Conservation (phyloP, 2,797 vertebrate species). For the Garrulus glandarius region DNA sequence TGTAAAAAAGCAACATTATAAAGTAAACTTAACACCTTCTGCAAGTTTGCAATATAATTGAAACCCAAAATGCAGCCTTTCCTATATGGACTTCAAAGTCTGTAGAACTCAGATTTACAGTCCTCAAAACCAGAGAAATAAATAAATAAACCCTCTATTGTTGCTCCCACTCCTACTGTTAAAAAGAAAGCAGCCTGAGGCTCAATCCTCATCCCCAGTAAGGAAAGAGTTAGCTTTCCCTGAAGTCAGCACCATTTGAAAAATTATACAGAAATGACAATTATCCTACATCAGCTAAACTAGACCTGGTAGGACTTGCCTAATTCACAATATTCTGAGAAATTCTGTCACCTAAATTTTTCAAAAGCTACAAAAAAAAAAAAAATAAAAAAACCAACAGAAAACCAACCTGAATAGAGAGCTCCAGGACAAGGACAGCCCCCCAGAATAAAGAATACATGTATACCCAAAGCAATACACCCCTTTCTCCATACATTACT, state of each 20-base stretch:
- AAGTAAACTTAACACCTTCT: not conserved
- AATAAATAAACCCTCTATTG: not conserved
- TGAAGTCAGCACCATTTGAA: not conserved
- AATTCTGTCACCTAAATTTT: not conserved
- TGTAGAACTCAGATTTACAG: not conserved
- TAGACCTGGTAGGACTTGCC: not conserved
- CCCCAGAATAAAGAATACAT: not conserved
- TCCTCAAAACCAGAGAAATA: not conserved
- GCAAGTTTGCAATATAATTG: not conserved
- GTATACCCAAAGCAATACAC: not conserved
- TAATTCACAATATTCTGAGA: not conserved
- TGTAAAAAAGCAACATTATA: conserved; percentile 53
- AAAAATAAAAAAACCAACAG: not conserved
- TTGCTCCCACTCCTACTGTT: not conserved
- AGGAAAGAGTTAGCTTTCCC: not conserved
- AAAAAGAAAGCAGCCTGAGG: not conserved
- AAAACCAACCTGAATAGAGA: not conserved
- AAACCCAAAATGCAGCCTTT: not conserved
- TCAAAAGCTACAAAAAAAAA: not conserved
- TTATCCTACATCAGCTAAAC: not conserved
- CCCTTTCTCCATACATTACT: not conserved
- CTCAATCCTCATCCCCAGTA: not conserved
- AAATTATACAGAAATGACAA: not conserved
- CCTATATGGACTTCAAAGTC: not conserved
- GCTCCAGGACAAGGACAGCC: not conserved